phyloP scores from a whole-genome alignment of 2,113 vertebrate species.

The Fukomys damarensis region DNA sequence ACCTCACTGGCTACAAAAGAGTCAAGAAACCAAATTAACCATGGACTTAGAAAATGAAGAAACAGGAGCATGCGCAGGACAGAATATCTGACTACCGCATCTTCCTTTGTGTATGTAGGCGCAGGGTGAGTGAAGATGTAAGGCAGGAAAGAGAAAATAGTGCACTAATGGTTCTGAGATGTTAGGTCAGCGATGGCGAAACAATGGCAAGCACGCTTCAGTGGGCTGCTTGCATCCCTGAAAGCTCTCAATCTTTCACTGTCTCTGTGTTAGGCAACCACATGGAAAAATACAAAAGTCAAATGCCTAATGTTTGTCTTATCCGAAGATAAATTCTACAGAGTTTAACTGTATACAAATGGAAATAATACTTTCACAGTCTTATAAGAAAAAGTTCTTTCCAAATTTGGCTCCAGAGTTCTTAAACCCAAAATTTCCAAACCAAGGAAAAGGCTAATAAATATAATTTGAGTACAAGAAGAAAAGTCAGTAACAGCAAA shows the following conservation, averaged over 20 bases:
- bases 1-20: not conserved
- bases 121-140: not conserved
- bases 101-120: not conserved
- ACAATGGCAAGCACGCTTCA: not conserved
- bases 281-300: conserved; percentile 18
- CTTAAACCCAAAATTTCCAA: conserved; percentile 7
- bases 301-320: not conserved
- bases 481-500: not conserved
- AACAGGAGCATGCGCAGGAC: not conserved
- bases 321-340: not conserved
- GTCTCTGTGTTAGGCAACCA: not conserved
- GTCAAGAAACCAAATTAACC: not conserved
- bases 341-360: not conserved
- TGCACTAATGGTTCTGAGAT: not conserved
- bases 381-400: conserved; percentile 33
- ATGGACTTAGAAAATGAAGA: not conserved
- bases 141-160: not conserved
- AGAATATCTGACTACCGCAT: not conserved
- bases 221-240: not conserved
- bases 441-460: conserved; percentile 8
- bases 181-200: not conserved
- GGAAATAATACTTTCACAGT: not conserved
- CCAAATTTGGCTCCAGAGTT: conserved; percentile 33
- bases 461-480: not conserved
- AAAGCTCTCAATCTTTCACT: not conserved